Conservation (phyloP, 2,888 invertebrate genomes). For the Apodemia hepburni region DNA sequence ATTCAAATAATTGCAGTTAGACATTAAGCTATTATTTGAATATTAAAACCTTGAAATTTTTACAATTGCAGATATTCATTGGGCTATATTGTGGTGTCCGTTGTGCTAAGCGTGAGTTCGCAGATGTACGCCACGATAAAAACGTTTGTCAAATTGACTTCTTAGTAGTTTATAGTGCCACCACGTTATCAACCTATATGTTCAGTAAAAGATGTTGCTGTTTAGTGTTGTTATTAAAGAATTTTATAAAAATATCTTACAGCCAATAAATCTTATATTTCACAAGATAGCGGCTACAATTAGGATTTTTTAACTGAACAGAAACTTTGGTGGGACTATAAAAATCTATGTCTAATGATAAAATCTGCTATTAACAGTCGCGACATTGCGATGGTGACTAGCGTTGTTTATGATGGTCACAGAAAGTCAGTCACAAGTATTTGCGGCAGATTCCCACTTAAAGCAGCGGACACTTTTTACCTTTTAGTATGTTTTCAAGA, state of each 20-base stretch:
- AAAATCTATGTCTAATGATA: neutral
- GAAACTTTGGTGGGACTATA: too few species aligned
- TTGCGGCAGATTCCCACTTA: neutral
- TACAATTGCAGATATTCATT: conserved; percentile 5
- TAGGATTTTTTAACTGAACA: too few species aligned
- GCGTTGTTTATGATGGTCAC: neutral
- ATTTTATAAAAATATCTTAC: too few species aligned
- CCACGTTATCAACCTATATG: too few species aligned
- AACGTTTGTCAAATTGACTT: neutral
- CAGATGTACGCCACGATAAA: neutral
- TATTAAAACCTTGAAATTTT: neutral
- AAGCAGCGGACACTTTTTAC: neutral
- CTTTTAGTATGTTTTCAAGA: conserved; percentile 18
- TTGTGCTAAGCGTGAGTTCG: neutral
- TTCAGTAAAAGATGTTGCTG: too few species aligned
- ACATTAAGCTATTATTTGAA: neutral
- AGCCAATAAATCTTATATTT: too few species aligned
- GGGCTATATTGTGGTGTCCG: neutral
- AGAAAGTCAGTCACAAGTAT: neutral
- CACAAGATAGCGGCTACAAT: too few species aligned
- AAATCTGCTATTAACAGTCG: neutral
- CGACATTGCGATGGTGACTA: neutral
- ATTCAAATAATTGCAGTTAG: too few species aligned
- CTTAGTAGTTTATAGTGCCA: neutral
- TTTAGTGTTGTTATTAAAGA: too few species aligned